These are phyloP conservation scores for Gambusia affinis DNA, from an alignment of 2,113 vertebrate species.

Conservation along the genomic window DNA sequence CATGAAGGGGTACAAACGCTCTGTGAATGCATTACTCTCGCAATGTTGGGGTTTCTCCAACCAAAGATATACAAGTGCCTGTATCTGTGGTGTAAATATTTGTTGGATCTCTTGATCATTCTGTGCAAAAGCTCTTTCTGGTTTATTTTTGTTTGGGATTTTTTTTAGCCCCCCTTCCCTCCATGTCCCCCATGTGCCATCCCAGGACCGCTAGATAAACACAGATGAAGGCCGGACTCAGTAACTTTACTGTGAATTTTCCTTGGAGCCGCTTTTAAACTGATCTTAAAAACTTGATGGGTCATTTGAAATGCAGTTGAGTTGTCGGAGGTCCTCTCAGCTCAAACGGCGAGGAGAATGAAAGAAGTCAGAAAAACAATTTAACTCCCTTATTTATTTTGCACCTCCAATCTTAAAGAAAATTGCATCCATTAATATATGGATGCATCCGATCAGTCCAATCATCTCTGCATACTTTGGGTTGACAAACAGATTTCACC, in stretches of 20 bases:
- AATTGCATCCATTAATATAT: no score
- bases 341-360: not conserved
- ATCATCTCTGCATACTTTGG: constrained; percentile 14
- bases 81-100: constrained; percentile 98
- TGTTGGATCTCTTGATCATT: constrained; percentile 84
- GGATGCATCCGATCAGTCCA: not conserved
- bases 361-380: not conserved
- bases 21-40: constrained; percentile 89
- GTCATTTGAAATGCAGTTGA: not conserved
- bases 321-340: not conserved
- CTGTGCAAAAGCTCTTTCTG: constrained; percentile 53
- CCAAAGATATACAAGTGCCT: constrained; percentile 99
- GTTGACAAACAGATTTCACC: constrained; percentile 1
- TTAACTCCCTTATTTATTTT: not conserved
- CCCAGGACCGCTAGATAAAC: constrained; percentile 51
- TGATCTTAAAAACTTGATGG: constrained; percentile 1
- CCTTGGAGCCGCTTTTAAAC: not conserved
- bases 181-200: constrained; percentile 66
- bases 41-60: constrained; percentile 99
- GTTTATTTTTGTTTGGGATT: constrained; percentile 22
- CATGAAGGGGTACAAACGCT: constrained; percentile 83
- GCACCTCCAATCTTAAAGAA: not conserved
- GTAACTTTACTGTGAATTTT: constrained; percentile 1
- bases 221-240: constrained; percentile 21
- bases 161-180: constrained; percentile 28